phyloP scores from a whole-genome alignment of 2,888 invertebrate species.

The Halocaridina rubra region DNA sequence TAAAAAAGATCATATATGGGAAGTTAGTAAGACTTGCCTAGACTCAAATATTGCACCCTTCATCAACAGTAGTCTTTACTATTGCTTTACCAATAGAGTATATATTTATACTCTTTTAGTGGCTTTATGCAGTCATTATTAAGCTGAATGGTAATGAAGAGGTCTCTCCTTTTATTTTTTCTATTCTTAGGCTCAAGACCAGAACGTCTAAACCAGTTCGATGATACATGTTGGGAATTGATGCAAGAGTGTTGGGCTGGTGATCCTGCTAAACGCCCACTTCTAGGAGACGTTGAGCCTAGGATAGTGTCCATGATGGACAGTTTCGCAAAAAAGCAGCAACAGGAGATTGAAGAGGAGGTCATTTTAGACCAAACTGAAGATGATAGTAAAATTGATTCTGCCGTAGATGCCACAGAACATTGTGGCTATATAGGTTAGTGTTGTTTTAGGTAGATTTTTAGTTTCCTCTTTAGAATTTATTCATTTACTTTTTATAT shows the following conservation, averaged over 20 bases:
- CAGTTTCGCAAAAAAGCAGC: slow-evolving; percentile 18
- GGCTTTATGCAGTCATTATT: too few species aligned
- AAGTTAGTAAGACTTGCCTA: too few species aligned
- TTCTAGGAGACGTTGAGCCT: slow-evolving; percentile 83
- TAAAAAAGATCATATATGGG: too few species aligned
- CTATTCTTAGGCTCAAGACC: slow-evolving; percentile 78
- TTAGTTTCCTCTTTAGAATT: too few species aligned
- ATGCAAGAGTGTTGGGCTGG: slow-evolving; percentile 88
- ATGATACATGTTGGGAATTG: slow-evolving; percentile 83
- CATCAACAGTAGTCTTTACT: too few species aligned
- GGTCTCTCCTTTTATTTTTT: too few species aligned
- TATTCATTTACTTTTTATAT: too few species aligned
- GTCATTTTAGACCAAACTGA: background rate
- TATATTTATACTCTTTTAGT: background rate
- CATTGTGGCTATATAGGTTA: slow-evolving; percentile 51
- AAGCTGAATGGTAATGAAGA: too few species aligned
- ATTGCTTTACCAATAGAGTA: too few species aligned
- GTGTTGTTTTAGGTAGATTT: too few species aligned
- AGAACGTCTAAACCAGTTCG: slow-evolving; percentile 80
- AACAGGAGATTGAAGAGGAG: slow-evolving; percentile 1
- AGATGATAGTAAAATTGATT: slow-evolving; percentile 44
- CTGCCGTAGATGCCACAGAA: slow-evolving; percentile 54
- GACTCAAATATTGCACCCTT: too few species aligned
- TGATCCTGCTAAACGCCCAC: slow-evolving; percentile 78
- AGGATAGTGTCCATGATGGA: slow-evolving; percentile 73